Evolutionary conservation across 2,888 invertebrate genomes (phyloP).

Genomic region (Acanthosepion esculentum): DNA sequence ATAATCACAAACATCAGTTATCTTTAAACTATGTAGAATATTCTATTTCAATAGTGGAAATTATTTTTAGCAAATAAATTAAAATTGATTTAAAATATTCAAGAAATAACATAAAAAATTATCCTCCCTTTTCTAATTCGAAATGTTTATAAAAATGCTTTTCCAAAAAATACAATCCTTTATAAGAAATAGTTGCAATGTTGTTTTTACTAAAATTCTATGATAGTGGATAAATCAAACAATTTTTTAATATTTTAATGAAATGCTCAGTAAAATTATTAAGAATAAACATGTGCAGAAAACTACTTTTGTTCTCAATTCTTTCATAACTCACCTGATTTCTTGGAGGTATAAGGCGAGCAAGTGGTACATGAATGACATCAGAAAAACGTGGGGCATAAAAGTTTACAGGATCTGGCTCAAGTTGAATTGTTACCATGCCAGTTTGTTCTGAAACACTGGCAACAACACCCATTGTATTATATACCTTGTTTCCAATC

Average conservation of each 20-base stretch:
- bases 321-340: constrained; percentile 62
- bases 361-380: constrained; percentile 69
- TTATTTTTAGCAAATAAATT: too few species aligned
- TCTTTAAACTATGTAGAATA: too few species aligned
- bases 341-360: constrained; percentile 66
- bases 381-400: constrained; percentile 67
- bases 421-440: constrained; percentile 68
- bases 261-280: background rate
- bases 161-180: too few species aligned
- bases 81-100: too few species aligned
- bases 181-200: too few species aligned
- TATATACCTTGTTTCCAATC: constrained; percentile 67
- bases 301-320: background rate
- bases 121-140: too few species aligned
- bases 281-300: background rate
- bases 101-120: too few species aligned
- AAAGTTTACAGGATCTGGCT: constrained; percentile 59
- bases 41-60: too few species aligned
- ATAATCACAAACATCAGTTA: too few species aligned
- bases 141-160: too few species aligned
- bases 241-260: background rate
- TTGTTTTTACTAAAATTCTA: too few species aligned
- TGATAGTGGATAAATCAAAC: too few species aligned
- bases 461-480: constrained; percentile 67
- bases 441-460: constrained; percentile 73